phyloP scores from a whole-genome alignment of 2,888 invertebrate species.

The Cerceris ruficornis region DNA sequence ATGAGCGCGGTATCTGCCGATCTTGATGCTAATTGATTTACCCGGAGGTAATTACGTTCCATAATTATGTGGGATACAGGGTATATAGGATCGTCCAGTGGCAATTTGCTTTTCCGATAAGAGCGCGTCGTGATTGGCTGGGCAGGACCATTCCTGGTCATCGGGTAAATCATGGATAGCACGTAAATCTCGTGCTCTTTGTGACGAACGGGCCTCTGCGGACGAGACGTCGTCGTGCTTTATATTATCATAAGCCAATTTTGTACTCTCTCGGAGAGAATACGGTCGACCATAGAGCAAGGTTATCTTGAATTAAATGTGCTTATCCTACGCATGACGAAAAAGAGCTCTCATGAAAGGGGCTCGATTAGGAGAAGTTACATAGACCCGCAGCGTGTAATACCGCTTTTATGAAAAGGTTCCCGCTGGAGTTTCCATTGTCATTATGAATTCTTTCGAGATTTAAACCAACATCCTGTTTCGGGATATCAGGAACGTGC shows the following conservation, averaged over 20 bases:
- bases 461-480: conserved; percentile 16
- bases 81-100: conserved; percentile 27
- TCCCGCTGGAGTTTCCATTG: conserved; percentile 13
- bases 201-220: conserved; percentile 33
- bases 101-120: conserved; percentile 65
- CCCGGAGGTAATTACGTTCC: conserved; percentile 52
- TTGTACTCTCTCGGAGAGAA: conserved; percentile 32
- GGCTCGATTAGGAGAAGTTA: conserved; percentile 38
- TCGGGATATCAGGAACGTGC: background rate
- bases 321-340: conserved; percentile 46
- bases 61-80: conserved; percentile 58
- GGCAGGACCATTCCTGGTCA: conserved; percentile 43
- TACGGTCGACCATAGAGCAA: conserved; percentile 18
- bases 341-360: conserved; percentile 37
- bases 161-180: conserved; percentile 56
- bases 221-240: conserved; percentile 40
- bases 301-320: conserved; percentile 51
- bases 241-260: conserved; percentile 53
- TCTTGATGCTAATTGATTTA: conserved; percentile 60
- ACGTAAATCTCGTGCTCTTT: conserved; percentile 56
- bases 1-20: conserved; percentile 25
- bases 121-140: conserved; percentile 53
- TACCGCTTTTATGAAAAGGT: conserved; percentile 27
- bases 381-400: conserved; percentile 10
- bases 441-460: conserved; percentile 12